Conservation (phyloP, 2,888 invertebrate genomes). For the Eupithecia subfuscata region DNA sequence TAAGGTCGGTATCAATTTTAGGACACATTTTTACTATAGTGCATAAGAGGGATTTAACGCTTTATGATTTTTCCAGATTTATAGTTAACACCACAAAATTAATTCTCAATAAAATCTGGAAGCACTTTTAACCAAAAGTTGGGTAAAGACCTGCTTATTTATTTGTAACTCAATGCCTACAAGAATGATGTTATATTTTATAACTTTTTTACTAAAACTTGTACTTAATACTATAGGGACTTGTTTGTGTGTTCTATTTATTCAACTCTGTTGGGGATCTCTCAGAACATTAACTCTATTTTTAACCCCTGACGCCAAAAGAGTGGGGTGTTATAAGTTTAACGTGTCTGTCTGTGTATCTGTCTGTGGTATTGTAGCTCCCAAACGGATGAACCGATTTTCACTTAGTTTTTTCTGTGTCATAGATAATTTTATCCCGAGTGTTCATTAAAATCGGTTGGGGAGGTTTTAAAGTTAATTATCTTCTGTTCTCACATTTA, state of each 20-base stretch:
- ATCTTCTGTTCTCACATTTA: not conserved
- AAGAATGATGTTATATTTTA: not conserved
- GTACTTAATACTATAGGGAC: too few species aligned
- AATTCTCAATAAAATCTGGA: constrained; percentile 15
- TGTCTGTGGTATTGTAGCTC: too few species aligned
- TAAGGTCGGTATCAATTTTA: constrained; percentile 71
- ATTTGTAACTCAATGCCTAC: not conserved
- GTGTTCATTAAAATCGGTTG: too few species aligned
- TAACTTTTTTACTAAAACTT: not conserved
- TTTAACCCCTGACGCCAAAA: too few species aligned
- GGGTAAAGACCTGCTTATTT: not conserved
- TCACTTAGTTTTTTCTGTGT: too few species aligned
- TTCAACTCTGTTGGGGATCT: constrained; percentile 7
- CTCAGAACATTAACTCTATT: not conserved
- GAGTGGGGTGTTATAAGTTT: too few species aligned
- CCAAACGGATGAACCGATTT: too few species aligned
- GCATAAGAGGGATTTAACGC: not conserved
- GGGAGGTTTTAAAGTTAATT: too few species aligned
- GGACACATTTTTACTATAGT: constrained; percentile 39
- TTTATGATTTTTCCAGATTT: not conserved
- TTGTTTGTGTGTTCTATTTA: constrained; percentile 1
- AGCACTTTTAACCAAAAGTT: not conserved
- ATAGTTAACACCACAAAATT: not conserved
- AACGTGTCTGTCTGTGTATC: too few species aligned
- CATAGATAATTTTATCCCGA: too few species aligned